A percentile compares a stretch with the other conserved stretches of the same genome.
Evolutionary conservation across 2,113 vertebrate genomes (phyloP).

Genomic region (Macroglossus sobrinus): DNA sequence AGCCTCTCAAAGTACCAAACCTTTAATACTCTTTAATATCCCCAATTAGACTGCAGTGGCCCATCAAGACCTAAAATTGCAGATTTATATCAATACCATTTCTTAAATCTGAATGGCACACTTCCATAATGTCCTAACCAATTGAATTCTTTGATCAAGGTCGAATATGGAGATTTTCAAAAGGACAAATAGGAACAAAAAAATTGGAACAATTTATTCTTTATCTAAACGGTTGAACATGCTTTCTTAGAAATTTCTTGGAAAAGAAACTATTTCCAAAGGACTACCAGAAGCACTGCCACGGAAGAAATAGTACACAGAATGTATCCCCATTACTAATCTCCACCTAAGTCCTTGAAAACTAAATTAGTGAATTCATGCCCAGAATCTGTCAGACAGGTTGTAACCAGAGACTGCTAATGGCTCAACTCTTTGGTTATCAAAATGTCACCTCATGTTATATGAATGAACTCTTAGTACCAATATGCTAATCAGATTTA

Average conservation of each 20-base stretch:
- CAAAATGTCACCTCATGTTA: constrained; percentile 72
- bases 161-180: constrained; percentile 8
- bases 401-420: constrained; percentile 68
- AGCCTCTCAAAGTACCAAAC: neutral
- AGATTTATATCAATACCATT: neutral
- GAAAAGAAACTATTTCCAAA: neutral
- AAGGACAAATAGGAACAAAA: neutral
- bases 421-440: constrained; percentile 71
- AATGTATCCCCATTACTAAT: neutral
- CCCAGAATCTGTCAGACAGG: constrained; percentile 70
- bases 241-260: neutral
- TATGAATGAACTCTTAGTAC: constrained; percentile 63
- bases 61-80: neutral
- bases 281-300: neutral
- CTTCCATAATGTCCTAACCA: neutral
- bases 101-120: neutral
- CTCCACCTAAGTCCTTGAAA: constrained; percentile 62
- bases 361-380: constrained; percentile 57
- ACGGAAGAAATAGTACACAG: neutral
- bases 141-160: neutral
- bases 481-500: constrained; percentile 70
- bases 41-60: neutral
- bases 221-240: neutral
- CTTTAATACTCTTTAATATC: neutral
- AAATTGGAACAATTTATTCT: neutral